Percentiles rank a stretch among this genome's conserved stretches.
phyloP scores from a whole-genome alignment of 2,113 vertebrate species.

The Vulpes ferrilata region DNA sequence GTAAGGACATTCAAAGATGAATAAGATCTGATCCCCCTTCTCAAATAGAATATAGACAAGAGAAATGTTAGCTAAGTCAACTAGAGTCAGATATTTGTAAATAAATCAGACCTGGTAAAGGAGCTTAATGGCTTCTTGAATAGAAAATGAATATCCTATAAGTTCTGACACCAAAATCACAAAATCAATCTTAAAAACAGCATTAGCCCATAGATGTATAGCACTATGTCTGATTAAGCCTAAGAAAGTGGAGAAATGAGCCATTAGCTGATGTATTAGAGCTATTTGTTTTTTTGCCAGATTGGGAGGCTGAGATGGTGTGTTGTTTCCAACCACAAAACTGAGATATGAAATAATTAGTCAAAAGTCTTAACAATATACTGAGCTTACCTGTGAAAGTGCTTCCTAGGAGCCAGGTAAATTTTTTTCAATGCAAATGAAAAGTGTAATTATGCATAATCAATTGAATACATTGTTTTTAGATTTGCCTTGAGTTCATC shows the following conservation, averaged over 20 bases:
- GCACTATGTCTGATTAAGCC: background rate
- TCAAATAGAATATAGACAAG: background rate
- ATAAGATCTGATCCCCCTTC: background rate
- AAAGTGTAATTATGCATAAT: background rate
- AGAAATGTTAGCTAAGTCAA: background rate
- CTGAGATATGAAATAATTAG: background rate
- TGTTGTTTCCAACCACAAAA: background rate
- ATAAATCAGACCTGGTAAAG: background rate
- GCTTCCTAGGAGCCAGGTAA: background rate
- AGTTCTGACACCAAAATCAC: background rate
- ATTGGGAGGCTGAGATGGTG: background rate
- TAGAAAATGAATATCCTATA: background rate
- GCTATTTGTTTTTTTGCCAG: background rate
- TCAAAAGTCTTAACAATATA: background rate
- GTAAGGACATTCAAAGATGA: background rate
- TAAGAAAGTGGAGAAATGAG: background rate
- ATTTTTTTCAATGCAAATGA: conserved; percentile 3
- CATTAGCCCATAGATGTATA: background rate
- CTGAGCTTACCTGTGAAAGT: background rate
- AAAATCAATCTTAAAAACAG: background rate
- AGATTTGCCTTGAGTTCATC: conserved; percentile 1
- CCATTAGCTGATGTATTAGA: background rate
- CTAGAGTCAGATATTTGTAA: background rate
- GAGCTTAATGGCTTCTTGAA: background rate
- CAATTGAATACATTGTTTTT: background rate